phyloP scores from a whole-genome alignment of 2,888 invertebrate genomes.

The Sabatieria punctata region DNA sequence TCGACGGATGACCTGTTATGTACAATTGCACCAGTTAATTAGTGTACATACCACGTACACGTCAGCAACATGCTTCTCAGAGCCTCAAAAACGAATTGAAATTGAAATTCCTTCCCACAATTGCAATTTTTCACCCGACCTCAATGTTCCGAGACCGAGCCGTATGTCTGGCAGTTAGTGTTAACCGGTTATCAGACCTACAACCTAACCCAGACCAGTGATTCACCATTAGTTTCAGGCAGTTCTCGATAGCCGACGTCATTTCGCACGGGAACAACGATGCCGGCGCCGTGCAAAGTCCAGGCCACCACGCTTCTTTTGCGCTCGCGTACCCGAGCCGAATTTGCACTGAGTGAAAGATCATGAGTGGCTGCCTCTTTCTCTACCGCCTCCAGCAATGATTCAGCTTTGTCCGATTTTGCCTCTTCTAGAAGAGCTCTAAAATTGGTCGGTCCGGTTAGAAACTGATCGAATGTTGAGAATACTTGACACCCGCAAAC shows the following conservation, averaged over 20 bases:
- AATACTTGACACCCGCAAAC: conserved; percentile 59
- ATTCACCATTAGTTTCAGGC: conserved; percentile 45
- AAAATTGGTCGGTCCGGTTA: background rate
- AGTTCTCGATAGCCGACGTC: conserved; percentile 62
- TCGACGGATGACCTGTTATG: too few species aligned
- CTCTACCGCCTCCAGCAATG: background rate
- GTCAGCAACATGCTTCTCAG: too few species aligned
- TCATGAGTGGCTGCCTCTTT: background rate
- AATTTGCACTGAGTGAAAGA: too few species aligned
- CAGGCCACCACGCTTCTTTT: conserved; percentile 47
- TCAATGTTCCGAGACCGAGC: too few species aligned
- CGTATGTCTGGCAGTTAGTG: too few species aligned
- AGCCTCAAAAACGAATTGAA: too few species aligned
- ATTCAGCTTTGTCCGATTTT: background rate
- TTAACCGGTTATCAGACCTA: too few species aligned
- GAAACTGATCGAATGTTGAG: background rate
- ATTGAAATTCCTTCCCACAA: too few species aligned
- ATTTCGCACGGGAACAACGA: conserved; percentile 60
- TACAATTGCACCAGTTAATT: too few species aligned
- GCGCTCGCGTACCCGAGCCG: conserved; percentile 40
- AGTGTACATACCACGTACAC: too few species aligned
- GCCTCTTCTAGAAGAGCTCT: background rate
- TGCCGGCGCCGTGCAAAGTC: conserved; percentile 61
- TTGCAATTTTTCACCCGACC: too few species aligned
- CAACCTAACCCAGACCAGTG: too few species aligned